Conservation (phyloP, 2,797 vertebrate species). For the Helostoma temminkii region DNA sequence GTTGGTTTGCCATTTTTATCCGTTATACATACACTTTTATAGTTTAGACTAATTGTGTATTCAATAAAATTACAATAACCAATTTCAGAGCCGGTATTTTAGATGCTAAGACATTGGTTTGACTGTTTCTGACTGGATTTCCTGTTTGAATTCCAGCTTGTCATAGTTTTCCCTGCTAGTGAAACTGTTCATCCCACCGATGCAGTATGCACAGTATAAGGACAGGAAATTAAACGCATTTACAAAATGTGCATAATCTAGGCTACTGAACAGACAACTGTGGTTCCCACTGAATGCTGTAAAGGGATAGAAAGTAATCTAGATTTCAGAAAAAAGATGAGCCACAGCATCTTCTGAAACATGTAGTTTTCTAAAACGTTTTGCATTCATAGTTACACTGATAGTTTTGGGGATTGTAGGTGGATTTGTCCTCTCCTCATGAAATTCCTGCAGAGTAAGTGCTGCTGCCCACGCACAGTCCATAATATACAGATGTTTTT, state of each 20-base stretch:
- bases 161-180: not conserved
- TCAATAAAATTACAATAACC: too few species aligned
- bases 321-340: too few species aligned
- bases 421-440: slow-evolving; percentile 13
- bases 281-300: not conserved
- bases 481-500: slow-evolving; percentile 46
- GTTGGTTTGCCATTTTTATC: not conserved
- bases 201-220: not conserved
- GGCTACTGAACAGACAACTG: not conserved
- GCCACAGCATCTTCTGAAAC: not conserved
- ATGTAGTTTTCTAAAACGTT: not conserved
- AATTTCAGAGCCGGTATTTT: too few species aligned
- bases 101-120: too few species aligned
- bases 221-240: slow-evolving; percentile 3
- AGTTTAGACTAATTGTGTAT: not conserved
- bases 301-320: not conserved
- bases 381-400: not conserved
- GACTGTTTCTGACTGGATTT: not conserved
- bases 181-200: not conserved
- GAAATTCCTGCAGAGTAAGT: slow-evolving; percentile 7
- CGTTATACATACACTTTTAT: not conserved
- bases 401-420: slow-evolving; percentile 5
- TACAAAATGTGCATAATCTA: not conserved
- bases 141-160: not conserved
- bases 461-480: slow-evolving; percentile 34